phyloP scores from a whole-genome alignment of 1,140 invertebrate species.

The Bradynema listronoti region DNA sequence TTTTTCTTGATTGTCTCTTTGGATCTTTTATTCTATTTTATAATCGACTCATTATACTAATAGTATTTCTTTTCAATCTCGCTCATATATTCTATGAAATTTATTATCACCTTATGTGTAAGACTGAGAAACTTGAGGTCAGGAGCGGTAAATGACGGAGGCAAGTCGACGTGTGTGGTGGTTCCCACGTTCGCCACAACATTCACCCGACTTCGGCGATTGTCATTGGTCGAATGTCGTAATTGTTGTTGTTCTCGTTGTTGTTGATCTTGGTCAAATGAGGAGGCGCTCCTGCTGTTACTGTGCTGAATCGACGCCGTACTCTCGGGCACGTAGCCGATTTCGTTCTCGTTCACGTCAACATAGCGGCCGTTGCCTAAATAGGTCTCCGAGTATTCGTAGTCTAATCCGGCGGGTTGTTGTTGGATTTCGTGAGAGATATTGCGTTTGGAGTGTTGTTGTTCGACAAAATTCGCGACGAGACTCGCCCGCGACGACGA shows the following conservation, averaged over 20 bases:
- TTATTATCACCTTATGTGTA: conserved; percentile 48
- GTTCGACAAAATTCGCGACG: conserved; percentile 54
- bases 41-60: too few relatives aligned
- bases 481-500: conserved; percentile 38
- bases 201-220: too few relatives aligned
- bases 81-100: too few relatives aligned
- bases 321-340: conserved; percentile 42
- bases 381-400: conserved; percentile 42
- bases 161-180: conserved; percentile 27
- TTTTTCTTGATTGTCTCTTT: too few relatives aligned
- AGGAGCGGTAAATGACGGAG: conserved; percentile 39
- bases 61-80: too few relatives aligned
- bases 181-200: too few relatives aligned
- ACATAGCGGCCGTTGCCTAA: conserved; percentile 48
- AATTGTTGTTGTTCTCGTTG: neutral
- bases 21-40: too few relatives aligned
- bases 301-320: conserved; percentile 44
- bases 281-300: conserved; percentile 19
- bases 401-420: conserved; percentile 28
- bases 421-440: neutral
- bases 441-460: conserved; percentile 27
- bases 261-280: neutral
- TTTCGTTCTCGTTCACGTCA: conserved; percentile 56
- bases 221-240: too few relatives aligned
- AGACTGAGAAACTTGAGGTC: conserved; percentile 53